phyloP scores from a whole-genome alignment of 92 coral and sea anemone genomes.

The Epizoanthus rinbou region DNA sequence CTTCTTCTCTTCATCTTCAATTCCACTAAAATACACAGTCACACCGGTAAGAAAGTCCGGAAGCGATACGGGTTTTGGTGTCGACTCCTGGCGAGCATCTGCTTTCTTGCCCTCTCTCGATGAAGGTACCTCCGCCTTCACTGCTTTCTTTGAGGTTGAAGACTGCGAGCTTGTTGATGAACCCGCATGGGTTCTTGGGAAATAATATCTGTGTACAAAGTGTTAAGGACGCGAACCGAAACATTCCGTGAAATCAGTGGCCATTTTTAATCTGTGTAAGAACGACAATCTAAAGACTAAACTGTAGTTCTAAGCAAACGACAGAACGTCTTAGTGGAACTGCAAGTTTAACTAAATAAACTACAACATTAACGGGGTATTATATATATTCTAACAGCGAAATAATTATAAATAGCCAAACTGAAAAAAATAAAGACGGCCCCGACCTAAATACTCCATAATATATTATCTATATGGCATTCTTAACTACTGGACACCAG shows the following conservation, averaged over 20 bases:
- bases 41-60: constrained; percentile 84
- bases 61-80: constrained; percentile 29
- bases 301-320: too few species aligned
- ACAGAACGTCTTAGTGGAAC: too few species aligned
- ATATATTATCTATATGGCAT: too few species aligned
- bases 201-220: constrained; percentile 64
- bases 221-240: not conserved
- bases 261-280: not conserved
- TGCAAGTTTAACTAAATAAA: too few species aligned
- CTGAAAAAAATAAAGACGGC: too few species aligned
- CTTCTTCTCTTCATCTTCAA: constrained; percentile 59
- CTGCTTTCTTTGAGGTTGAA: constrained; percentile 29
- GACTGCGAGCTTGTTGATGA: not conserved
- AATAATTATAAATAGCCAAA: too few species aligned
- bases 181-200: constrained; percentile 51
- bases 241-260: not conserved
- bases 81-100: not conserved
- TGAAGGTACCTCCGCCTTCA: not conserved
- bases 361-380: too few species aligned
- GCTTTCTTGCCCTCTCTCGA: constrained; percentile 7
- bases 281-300: too few species aligned
- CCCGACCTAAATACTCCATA: too few species aligned
- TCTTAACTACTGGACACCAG: too few species aligned
- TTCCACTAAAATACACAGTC: constrained; percentile 61
- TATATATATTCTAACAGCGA: too few species aligned